These are phyloP conservation scores for Anguilla obscura DNA, from an alignment of 2,797 vertebrate species.

Conservation along the genomic window DNA sequence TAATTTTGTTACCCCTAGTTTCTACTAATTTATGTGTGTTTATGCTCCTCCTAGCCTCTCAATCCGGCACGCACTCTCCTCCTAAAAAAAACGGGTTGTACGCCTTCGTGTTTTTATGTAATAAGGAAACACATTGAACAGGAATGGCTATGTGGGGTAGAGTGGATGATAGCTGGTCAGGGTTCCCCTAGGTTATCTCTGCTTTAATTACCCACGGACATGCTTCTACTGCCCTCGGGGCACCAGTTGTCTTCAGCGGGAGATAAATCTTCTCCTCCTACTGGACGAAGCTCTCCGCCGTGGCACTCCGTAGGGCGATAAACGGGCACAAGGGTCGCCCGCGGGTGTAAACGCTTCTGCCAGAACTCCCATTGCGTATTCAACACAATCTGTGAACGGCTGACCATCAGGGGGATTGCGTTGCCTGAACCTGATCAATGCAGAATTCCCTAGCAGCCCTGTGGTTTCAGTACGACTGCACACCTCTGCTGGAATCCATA, in stretches of 20 bases:
- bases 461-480: background rate
- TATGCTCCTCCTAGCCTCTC: background rate
- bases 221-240: background rate
- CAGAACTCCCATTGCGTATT: background rate
- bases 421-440: background rate
- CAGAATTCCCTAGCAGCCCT: background rate
- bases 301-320: background rate
- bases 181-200: background rate
- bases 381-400: background rate
- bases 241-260: background rate
- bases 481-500: background rate
- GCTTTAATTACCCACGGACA: background rate
- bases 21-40: background rate
- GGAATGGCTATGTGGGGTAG: background rate
- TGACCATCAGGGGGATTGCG: background rate
- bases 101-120: background rate
- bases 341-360: background rate
- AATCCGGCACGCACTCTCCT: background rate
- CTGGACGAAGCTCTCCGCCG: background rate
- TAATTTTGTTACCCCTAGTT: background rate
- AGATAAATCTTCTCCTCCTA: background rate
- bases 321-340: background rate
- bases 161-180: background rate
- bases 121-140: background rate
- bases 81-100: background rate